Evolutionary conservation across 2,113 vertebrate species (phyloP), one percentile per base, ranked within the genome.

Genomic region (Rhea americana): DNA sequence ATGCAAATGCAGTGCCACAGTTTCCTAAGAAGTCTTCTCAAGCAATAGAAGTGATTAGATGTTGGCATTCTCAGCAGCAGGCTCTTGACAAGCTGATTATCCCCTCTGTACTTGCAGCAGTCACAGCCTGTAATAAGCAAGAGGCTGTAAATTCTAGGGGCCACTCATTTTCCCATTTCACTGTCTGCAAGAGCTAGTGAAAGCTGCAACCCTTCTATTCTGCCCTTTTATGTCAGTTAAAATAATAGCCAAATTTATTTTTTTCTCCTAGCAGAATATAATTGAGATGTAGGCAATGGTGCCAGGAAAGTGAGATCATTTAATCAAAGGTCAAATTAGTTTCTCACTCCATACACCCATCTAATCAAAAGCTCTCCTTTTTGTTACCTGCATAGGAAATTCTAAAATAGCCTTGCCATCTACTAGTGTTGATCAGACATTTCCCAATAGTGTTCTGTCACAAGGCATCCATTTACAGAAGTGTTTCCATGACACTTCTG

Each of bases 41-140:
- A 94, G 95, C 82, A 94, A 89, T 73, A 79, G 74, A 91, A 90
- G 56, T 90, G 95, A 95, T 98, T 97, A 95, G 90, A 85, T 95
- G 91, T 95, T 96, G 94, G 91, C 93, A 97, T 97, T 97, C 95
- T 94, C 94, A 90, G 93, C 4, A 0, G 86, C 73, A 90, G 79
- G 55, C 71, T 95, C 85, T 96, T 97, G 98, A 97, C 97, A 97
- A 96, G 91, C 88, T 95, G 95, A 98, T 98, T 97, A 97, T 97
- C 92, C 93, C 25, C 58, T 93, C 82, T 93, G 87, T 93, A 94
- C 88, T 96, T 96, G 93, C 83, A 79, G 85, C 93, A 97, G 97
- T 97, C 96, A 94, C 82, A 97, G 88, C 45, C 92, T 92, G 89
- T 94, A 96, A 97, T 93, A 96, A 97, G 94, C 59, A 96, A 96